Conservation (phyloP, 2,888 invertebrate genomes). For the Elegia similella region DNA sequence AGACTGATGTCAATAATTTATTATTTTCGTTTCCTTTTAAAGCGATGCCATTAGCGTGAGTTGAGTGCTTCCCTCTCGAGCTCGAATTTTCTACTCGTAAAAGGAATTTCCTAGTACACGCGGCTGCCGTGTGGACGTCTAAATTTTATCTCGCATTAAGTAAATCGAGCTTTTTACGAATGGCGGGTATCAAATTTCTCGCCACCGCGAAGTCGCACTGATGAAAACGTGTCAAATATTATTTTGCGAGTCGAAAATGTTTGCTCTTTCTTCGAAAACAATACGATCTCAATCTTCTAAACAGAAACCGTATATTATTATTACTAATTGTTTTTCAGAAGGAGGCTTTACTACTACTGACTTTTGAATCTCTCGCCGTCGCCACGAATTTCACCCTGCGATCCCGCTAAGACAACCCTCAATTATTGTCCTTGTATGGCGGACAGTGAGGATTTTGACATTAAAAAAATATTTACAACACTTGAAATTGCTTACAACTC, state of each 20-base stretch:
- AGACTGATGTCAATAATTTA: conserved; percentile 73
- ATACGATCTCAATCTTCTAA: neutral
- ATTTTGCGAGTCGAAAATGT: conserved; percentile 15
- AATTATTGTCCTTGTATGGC: too few relatives aligned
- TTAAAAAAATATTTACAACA: too few relatives aligned
- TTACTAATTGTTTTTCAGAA: too few relatives aligned
- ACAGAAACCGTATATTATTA: conserved; percentile 2
- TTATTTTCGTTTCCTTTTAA: conserved; percentile 73
- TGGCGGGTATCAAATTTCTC: conserved; percentile 50
- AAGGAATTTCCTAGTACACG: conserved; percentile 53
- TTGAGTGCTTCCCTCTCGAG: conserved; percentile 56
- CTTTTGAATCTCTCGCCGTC: too few relatives aligned
- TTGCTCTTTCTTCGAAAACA: neutral
- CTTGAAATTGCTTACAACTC: too few relatives aligned
- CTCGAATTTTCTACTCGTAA: conserved; percentile 56
- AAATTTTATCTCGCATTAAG: conserved; percentile 55
- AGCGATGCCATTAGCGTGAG: conserved; percentile 66
- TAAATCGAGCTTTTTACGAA: conserved; percentile 47
- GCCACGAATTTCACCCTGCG: too few relatives aligned
- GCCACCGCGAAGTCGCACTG: conserved; percentile 28
- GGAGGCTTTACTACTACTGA: too few relatives aligned
- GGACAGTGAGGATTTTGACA: too few relatives aligned
- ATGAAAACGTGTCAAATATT: conserved; percentile 41
- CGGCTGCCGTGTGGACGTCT: conserved; percentile 48
- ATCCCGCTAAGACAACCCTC: too few relatives aligned